Evolutionary conservation across 2,113 vertebrate genomes (phyloP).

Genomic region (Scomber scombrus): DNA sequence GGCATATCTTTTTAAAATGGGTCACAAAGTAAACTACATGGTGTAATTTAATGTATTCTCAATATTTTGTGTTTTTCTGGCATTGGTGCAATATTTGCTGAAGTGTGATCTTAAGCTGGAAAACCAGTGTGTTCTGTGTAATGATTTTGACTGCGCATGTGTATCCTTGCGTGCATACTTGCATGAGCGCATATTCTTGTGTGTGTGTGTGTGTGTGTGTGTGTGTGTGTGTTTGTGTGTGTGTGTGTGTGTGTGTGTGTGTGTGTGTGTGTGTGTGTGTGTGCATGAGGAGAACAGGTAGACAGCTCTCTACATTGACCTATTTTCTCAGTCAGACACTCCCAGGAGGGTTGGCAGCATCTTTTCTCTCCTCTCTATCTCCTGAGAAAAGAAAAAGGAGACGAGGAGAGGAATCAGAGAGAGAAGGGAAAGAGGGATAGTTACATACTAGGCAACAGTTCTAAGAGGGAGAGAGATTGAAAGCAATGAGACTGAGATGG

Average conservation of each 20-base stretch:
- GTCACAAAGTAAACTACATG: no score
- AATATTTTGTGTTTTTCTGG: neutral
- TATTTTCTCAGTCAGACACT: conserved; percentile 70
- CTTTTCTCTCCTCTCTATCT: conserved; percentile 39
- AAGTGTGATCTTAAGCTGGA: conserved; percentile 1
- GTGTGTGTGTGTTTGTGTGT: neutral
- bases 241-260: neutral
- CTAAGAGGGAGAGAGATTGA: conserved; percentile 7
- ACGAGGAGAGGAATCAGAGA: conserved; percentile 8
- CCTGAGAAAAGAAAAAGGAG: conserved; percentile 35
- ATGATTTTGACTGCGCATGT: neutral
- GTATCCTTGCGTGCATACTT: conserved; percentile 13
- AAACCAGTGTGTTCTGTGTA: neutral
- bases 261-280: neutral
- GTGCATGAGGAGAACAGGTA: conserved; percentile 48
- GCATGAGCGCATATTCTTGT: neutral
- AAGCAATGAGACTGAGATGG: conserved; percentile 20
- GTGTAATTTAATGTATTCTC: neutral
- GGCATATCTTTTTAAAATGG: no score
- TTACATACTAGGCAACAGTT: conserved; percentile 8
- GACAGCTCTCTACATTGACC: conserved; percentile 66
- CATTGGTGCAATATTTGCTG: neutral
- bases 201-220: neutral
- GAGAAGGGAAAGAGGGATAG: neutral
- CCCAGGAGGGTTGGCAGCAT: conserved; percentile 41